Evolutionary conservation across 2,888 invertebrate genomes (phyloP).

Genomic region (Acanthococcus lagerstroemiae): DNA sequence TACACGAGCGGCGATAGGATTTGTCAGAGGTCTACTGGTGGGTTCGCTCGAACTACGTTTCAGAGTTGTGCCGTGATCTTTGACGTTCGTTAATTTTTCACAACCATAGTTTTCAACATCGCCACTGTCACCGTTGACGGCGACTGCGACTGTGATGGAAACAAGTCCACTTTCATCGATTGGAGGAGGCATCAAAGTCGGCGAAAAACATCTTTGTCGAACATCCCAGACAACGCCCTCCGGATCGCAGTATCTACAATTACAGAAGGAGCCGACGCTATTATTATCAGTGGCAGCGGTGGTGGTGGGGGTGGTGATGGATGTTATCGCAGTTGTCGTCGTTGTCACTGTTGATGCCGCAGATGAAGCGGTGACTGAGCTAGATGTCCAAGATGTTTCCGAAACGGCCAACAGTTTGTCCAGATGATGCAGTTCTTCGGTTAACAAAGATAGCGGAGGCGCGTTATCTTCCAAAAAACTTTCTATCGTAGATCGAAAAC

Average conservation of each 20-base stretch:
- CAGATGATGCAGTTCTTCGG: conserved; percentile 23
- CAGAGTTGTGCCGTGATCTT: conserved; percentile 37
- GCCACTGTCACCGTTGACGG: background rate
- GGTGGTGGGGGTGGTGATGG: too few relatives aligned
- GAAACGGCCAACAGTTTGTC: conserved; percentile 13
- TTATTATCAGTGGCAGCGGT: too few relatives aligned
- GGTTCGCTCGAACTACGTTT: conserved; percentile 54
- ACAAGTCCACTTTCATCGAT: background rate
- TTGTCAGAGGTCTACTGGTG: conserved; percentile 42
- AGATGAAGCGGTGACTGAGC: background rate
- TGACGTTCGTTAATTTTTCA: conserved; percentile 9
- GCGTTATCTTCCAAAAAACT: conserved; percentile 11
- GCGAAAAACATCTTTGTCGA: conserved; percentile 41
- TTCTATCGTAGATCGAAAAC: conserved; percentile 12
- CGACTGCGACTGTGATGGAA: background rate
- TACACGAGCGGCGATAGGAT: conserved; percentile 41
- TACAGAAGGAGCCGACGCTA: too few relatives aligned
- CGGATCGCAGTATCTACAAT: conserved; percentile 67
- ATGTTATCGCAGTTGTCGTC: too few relatives aligned
- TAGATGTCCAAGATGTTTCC: too few relatives aligned
- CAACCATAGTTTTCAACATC: too few relatives aligned
- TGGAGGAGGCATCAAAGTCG: conserved; percentile 23
- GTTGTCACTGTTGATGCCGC: conserved; percentile 12
- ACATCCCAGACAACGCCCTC: conserved; percentile 65
- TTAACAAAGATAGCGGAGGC: background rate